Conservation (phyloP, 2,797 vertebrate species). For the Xyrichtys novacula region DNA sequence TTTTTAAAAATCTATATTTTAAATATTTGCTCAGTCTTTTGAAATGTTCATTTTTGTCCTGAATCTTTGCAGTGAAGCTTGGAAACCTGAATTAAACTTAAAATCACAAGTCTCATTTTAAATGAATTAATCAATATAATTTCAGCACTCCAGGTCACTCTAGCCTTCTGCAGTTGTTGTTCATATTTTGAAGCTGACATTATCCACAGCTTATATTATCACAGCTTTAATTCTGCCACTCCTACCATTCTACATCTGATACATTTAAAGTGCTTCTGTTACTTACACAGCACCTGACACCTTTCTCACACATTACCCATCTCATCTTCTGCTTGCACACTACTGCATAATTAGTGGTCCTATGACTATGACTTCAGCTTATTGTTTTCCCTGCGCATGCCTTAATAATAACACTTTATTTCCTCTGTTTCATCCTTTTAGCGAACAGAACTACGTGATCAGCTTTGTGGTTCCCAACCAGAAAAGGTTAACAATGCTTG, state of each 20-base stretch:
- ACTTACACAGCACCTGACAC: no score
- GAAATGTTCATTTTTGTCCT: neutral
- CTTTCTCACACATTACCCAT: no score
- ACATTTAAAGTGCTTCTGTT: no score
- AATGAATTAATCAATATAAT: no score
- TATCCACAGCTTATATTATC: no score
- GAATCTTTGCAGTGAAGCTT: neutral
- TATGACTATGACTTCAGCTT: neutral
- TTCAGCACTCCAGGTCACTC: no score
- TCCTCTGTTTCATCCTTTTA: slow-evolving; percentile 60
- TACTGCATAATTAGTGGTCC: neutral
- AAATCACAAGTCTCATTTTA: no score
- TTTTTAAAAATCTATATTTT: neutral
- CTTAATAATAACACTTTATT: neutral
- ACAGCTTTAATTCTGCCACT: no score
- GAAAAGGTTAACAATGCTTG: slow-evolving; percentile 89
- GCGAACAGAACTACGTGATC: slow-evolving; percentile 97
- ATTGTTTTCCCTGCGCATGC: no score
- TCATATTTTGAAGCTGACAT: no score
- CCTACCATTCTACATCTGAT: no score
- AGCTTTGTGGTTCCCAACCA: slow-evolving; percentile 99
- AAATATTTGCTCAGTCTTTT: neutral
- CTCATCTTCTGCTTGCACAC: neutral
- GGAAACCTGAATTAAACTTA: neutral
- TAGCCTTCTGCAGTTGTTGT: no score